Percentiles rank a stretch among this genome's conserved stretches.
These are phyloP conservation scores for Dasypus novemcinctus DNA, from an alignment of 2,113 vertebrate species.

Conservation along the genomic window DNA sequence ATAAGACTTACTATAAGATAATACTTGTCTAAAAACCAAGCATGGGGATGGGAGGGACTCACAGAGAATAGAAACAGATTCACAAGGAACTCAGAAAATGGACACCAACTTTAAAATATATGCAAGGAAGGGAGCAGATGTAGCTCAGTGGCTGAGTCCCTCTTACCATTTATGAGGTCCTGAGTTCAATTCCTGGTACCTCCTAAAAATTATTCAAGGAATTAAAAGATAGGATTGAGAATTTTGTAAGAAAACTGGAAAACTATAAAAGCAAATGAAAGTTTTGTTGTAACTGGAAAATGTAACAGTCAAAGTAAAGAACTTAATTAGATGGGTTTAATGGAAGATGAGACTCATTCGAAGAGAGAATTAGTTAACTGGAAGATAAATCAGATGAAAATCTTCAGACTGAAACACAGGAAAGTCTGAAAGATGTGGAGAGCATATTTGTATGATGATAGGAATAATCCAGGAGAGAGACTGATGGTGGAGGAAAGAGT, in stretches of 20 bases:
- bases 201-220: constrained; percentile 29
- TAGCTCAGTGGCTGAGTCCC: too few relatives aligned
- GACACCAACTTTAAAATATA: background rate
- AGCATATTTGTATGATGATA: background rate
- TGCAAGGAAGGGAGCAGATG: background rate
- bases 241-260: constrained; percentile 26
- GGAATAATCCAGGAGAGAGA: background rate
- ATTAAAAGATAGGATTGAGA: background rate
- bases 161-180: too few relatives aligned
- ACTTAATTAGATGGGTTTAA: background rate
- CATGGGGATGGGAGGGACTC: background rate
- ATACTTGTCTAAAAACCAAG: background rate
- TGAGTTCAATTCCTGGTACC: too few relatives aligned
- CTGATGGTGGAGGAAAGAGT: background rate
- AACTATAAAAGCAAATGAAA: background rate
- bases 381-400: background rate
- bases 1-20: background rate
- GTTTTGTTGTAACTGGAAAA: background rate
- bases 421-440: background rate
- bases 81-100: background rate
- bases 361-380: constrained; percentile 7
- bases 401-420: background rate
- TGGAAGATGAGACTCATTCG: background rate
- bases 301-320: constrained; percentile 30
- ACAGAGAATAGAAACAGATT: background rate